phyloP scores from a whole-genome alignment of 2,113 vertebrate genomes.

The Prietella phreatophila region DNA sequence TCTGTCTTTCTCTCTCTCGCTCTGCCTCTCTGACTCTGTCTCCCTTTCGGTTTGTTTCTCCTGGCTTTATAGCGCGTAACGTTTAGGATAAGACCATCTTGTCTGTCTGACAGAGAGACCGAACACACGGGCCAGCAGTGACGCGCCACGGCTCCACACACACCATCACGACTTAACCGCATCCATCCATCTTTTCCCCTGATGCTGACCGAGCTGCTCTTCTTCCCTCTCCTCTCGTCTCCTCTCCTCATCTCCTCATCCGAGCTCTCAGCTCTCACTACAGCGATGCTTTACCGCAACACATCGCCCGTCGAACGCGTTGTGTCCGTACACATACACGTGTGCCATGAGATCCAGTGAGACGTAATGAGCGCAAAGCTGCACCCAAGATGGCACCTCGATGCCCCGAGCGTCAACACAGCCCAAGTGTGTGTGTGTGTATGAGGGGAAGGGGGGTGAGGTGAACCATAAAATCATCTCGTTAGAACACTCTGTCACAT shows the following conservation, averaged over 20 bases:
- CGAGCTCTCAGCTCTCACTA: constrained; percentile 31
- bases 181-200: constrained; percentile 28
- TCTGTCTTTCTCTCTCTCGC: neutral
- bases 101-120: constrained; percentile 2
- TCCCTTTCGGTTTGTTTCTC: neutral
- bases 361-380: constrained; percentile 41
- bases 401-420: constrained; percentile 44
- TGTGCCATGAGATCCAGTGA: constrained; percentile 32
- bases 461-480: constrained; percentile 52
- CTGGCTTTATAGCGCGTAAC: neutral
- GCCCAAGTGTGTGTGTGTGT: constrained; percentile 20
- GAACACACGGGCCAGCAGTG: neutral
- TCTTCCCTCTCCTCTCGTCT: constrained; percentile 40
- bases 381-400: constrained; percentile 45
- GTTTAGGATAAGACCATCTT: constrained; percentile 7
- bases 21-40: neutral
- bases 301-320: neutral
- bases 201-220: constrained; percentile 53
- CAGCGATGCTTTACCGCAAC: neutral
- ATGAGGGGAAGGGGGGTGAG: constrained; percentile 26
- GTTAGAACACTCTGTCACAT: constrained; percentile 45
- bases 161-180: constrained; percentile 31
- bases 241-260: constrained; percentile 5
- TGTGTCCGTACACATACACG: constrained; percentile 23
- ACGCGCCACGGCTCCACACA: neutral